These are phyloP conservation scores for Harpalus rubripes DNA, from an alignment of 2,888 invertebrate species.

Conservation along the genomic window DNA sequence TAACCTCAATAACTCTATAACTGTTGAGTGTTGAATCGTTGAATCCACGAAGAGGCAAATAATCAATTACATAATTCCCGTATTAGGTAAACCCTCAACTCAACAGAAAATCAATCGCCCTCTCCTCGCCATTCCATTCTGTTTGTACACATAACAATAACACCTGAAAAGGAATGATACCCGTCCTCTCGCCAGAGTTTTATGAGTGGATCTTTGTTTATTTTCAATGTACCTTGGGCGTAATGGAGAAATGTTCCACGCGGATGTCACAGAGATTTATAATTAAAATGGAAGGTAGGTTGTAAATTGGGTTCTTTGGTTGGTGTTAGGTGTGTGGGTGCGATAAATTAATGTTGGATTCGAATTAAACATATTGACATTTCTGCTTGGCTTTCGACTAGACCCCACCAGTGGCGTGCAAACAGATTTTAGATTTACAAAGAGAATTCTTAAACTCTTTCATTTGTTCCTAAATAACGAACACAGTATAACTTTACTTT, in stretches of 20 bases:
- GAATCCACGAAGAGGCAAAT: background rate
- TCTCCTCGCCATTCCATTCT: background rate
- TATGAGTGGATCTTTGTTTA: background rate
- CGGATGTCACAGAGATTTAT: background rate
- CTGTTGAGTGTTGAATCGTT: background rate
- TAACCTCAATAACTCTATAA: background rate
- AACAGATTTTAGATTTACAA: background rate
- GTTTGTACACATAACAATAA: constrained; percentile 13
- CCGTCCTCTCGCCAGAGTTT: background rate
- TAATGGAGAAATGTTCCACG: constrained; percentile 1
- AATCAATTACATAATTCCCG: constrained; percentile 3
- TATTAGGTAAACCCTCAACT: background rate
- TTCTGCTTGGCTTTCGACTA: constrained; percentile 39
- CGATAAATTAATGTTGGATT: constrained; percentile 63
- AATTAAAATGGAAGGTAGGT: background rate
- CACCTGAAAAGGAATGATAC: constrained; percentile 14
- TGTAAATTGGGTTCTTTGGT: constrained; percentile 17
- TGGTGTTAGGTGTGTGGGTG: constrained; percentile 50
- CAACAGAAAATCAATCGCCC: background rate
- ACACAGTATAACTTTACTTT: too few species aligned
- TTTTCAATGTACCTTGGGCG: background rate
- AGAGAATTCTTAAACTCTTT: too few species aligned
- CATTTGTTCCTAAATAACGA: too few species aligned
- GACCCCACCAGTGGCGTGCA: constrained; percentile 20
- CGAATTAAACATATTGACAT: constrained; percentile 66